Percentiles rank a stretch among this genome's conserved stretches.
phyloP scores from a whole-genome alignment of 2,113 vertebrate genomes.

The Oreotrochilus melanogaster region DNA sequence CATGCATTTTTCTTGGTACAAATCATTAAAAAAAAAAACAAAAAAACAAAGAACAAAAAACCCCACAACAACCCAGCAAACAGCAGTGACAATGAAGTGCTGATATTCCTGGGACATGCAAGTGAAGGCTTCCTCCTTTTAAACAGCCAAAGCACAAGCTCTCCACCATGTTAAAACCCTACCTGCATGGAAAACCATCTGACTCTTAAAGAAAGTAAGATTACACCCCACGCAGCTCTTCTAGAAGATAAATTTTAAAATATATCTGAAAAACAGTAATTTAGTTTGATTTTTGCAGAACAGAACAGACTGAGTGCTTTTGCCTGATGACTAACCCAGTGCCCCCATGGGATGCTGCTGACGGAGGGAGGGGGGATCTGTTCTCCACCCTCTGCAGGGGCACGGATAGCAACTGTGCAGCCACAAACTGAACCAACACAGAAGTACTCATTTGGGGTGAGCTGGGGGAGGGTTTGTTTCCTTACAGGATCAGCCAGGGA shows the following conservation, averaged over 20 bases:
- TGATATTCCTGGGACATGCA: neutral
- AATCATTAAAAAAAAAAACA: neutral
- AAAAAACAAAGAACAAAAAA: too few species aligned
- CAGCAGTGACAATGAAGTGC: neutral
- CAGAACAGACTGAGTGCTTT: accelerated
- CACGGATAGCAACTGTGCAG: neutral
- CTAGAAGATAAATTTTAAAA: neutral
- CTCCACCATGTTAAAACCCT: neutral
- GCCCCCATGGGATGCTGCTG: accelerated
- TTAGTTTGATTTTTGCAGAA: neutral
- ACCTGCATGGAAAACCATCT: neutral
- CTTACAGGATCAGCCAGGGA: neutral
- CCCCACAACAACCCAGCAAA: neutral
- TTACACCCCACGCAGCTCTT: neutral
- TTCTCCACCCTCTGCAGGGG: neutral
- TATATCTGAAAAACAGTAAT: neutral
- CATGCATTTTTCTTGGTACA: neutral
- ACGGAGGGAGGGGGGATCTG: neutral
- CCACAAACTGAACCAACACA: neutral
- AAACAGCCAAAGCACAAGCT: neutral
- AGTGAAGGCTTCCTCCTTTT: neutral
- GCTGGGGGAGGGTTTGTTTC: neutral
- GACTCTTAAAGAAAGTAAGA: neutral
- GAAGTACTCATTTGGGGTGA: neutral
- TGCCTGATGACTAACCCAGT: neutral